Evolutionary conservation across 2,113 vertebrate genomes (phyloP), one percentile per base, ranked within the genome.

Genomic region (Aegotheles bennettii): DNA sequence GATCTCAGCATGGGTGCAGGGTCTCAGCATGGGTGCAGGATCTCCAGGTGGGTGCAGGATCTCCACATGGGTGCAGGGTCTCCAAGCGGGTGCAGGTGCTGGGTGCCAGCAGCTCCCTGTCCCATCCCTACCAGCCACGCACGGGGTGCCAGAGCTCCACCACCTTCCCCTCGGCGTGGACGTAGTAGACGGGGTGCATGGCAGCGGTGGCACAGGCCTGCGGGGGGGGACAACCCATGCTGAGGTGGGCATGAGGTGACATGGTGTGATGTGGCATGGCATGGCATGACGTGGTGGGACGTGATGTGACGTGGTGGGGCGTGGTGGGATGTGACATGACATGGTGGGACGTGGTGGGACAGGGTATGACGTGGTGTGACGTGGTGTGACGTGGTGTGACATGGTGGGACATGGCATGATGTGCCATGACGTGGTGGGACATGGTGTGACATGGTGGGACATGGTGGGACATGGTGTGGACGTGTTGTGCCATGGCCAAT

Each of bases 101-200:
- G n/a, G n/a, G n/a, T n/a, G n/a, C n/a, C 2, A 2, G 4, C 2
- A 29, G 43, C 31, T 50, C 71, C 25, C 13, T 3, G 3, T 70
- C 42, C 50, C 18, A 50, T n/a, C 64, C n/a, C 65, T 96, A 98
- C 98, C 98, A 98, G 61, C 98, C 98, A 0, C 97, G 97, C 15
- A 95, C 94, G 0, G 98, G 98, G 24, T 29, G 98, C 99, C 99
- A 99, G 42, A 94, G 98, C 71, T 97, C 98, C 77, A 98, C 84
- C 80, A 99, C 96, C 90, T 92, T 97, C 11, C 98, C 98, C 24
- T 85, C 82, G 2, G 94, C 94, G 69, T 98, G 98, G 57, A 98
- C 96, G 17, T 98, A 96, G 94, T 98, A 99, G 50, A 98, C 95
- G 1, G 98, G 97, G 93, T 99, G 98, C 99, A 99, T 99, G 85